Evolutionary conservation across 2,797 vertebrate species (phyloP).

Genomic region (Myotis pilosus): DNA sequence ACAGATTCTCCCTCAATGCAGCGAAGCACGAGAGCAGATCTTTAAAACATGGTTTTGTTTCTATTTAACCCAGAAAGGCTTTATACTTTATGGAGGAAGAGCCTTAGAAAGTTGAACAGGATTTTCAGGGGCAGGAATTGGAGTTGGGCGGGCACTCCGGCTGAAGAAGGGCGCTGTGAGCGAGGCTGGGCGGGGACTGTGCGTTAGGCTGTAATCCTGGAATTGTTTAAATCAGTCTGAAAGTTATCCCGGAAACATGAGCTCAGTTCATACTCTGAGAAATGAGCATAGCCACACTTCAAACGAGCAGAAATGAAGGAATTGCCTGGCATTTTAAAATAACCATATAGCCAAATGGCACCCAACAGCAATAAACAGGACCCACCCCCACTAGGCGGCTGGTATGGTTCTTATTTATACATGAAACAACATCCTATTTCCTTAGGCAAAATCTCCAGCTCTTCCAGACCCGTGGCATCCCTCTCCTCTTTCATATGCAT

Average conservation of each 20-base stretch:
- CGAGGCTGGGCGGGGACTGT: not conserved
- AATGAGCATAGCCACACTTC: constrained; percentile 13
- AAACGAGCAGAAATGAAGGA: not conserved
- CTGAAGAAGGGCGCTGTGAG: not conserved
- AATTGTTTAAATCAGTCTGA: not conserved
- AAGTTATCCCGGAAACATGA: not conserved
- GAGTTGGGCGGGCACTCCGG: not conserved
- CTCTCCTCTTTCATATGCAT: not conserved
- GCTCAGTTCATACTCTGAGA: constrained; percentile 19
- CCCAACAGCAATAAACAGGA: not conserved
- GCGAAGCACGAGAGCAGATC: not conserved
- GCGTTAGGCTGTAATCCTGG: not conserved
- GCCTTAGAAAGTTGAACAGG: not conserved
- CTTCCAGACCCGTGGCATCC: not conserved
- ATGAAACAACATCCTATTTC: not conserved
- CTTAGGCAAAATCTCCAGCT: not conserved
- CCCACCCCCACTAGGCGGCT: not conserved
- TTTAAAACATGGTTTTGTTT: not conserved
- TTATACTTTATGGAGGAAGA: not conserved
- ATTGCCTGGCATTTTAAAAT: constrained; percentile 13
- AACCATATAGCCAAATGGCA: constrained; percentile 17
- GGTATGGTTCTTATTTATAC: not conserved
- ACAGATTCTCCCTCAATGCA: not conserved
- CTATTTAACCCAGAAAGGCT: not conserved
- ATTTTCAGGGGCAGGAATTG: not conserved